These are phyloP conservation scores for Stomorhina lunata DNA, from an alignment of 2,888 invertebrate species.

Conservation along the genomic window DNA sequence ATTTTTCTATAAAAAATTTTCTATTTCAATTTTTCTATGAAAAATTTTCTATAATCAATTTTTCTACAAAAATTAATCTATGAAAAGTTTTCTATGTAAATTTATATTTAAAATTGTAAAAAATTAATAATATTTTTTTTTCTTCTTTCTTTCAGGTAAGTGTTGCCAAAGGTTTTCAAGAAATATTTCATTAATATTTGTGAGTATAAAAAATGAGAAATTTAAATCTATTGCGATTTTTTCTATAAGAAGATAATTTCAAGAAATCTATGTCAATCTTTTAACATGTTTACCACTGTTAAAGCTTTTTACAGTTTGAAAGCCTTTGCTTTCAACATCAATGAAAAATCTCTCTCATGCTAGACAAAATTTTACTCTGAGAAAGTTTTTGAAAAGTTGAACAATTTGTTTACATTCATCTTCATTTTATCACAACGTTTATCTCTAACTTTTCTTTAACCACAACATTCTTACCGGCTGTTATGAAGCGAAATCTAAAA, in stretches of 20 bases:
- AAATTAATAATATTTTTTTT: not conserved
- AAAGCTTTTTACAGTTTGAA: slow-evolving; percentile 34
- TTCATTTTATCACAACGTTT: not conserved
- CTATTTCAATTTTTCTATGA: no score
- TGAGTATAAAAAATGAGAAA: no score
- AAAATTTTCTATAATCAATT: no score
- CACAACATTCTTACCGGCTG: slow-evolving; percentile 36
- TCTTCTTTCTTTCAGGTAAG: not conserved
- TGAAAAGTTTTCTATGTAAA: no score
- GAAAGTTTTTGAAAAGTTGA: not conserved
- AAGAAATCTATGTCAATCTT: not conserved
- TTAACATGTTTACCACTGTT: not conserved
- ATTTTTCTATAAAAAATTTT: no score
- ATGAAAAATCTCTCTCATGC: slow-evolving; percentile 18
- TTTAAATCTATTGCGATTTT: not conserved
- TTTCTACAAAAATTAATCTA: no score
- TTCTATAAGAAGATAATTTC: not conserved
- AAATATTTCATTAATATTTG: no score
- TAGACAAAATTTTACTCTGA: not conserved
- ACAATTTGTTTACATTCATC: slow-evolving; percentile 15
- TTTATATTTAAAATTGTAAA: not conserved
- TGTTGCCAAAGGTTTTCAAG: no score
- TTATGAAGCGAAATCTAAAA: slow-evolving; percentile 7
- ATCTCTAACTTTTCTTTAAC: not conserved
- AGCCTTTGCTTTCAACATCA: not conserved